Percentiles rank a stretch among this genome's conserved stretches.
These are phyloP conservation scores for Holocentrus rufus DNA, from an alignment of 2,797 vertebrate species.

Conservation along the genomic window DNA sequence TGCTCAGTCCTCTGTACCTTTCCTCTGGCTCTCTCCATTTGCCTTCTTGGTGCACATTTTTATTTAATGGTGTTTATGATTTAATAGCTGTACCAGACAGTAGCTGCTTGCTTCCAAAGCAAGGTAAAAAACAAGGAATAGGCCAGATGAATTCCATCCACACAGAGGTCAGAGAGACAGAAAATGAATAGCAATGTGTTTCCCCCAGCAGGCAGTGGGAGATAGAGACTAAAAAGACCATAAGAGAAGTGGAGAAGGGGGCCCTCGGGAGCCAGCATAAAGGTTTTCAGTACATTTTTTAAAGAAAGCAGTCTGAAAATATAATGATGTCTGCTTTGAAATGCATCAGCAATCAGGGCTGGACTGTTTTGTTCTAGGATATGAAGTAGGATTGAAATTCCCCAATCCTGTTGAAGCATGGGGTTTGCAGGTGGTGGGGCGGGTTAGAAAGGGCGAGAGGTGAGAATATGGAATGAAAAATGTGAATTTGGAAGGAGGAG, in stretches of 20 bases:
- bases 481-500: conserved; percentile 48
- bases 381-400: conserved; percentile 78
- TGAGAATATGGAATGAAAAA: conserved; percentile 63
- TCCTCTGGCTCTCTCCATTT: conserved; percentile 49
- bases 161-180: conserved; percentile 92
- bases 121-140: conserved; percentile 78
- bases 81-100: conserved; percentile 78
- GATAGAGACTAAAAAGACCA: conserved; percentile 95
- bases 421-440: conserved; percentile 60
- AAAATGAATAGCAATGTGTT: conserved; percentile 94
- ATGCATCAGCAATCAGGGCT: conserved; percentile 93
- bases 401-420: conserved; percentile 66
- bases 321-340: conserved; percentile 90
- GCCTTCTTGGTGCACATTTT: conserved; percentile 67
- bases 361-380: conserved; percentile 80
- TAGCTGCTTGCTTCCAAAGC: conserved; percentile 70
- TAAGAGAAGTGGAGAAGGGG: conserved; percentile 88
- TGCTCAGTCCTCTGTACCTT: conserved; percentile 32
- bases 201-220: conserved; percentile 89
- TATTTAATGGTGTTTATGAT: conserved; percentile 82
- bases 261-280: conserved; percentile 90
- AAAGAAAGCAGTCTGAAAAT: conserved; percentile 92
- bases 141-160: conserved; percentile 89
- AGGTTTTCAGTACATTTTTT: conserved; percentile 90
- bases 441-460: conserved; percentile 57